A percentile compares a stretch with the other conserved stretches of the same genome.
phyloP scores from a whole-genome alignment of 2,888 invertebrate genomes.

The Calephelis perditalis region DNA sequence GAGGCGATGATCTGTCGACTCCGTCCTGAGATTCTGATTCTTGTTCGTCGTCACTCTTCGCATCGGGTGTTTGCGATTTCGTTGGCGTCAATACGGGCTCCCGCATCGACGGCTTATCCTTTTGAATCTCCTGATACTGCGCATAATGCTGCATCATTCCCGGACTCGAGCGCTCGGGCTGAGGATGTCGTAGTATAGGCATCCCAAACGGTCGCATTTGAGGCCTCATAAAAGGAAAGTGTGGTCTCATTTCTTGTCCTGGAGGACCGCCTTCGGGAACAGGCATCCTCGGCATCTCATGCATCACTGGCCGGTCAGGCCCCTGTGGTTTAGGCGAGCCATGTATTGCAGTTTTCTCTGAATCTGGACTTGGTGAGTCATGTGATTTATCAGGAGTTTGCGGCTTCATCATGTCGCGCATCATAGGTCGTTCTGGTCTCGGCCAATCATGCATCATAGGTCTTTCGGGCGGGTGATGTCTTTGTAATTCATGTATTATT shows the following conservation, averaged over 20 bases:
- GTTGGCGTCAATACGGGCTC: constrained; percentile 19
- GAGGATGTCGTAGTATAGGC: constrained; percentile 30
- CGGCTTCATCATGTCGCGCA: constrained; percentile 21
- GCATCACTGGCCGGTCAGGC: constrained; percentile 26
- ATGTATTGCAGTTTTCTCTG: background rate
- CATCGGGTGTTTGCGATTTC: constrained; percentile 19
- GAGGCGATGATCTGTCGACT: constrained; percentile 25
- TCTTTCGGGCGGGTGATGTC: constrained; percentile 18
- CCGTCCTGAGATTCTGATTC: constrained; percentile 9
- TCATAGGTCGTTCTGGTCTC: constrained; percentile 20
- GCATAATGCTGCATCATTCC: constrained; percentile 24
- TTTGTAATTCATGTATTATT: constrained; percentile 23
- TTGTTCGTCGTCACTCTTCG: constrained; percentile 6
- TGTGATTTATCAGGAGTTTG: background rate
- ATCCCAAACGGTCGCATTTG: constrained; percentile 30
- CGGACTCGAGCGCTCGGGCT: constrained; percentile 31
- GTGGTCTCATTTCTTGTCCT: constrained; percentile 29
- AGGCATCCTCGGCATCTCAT: constrained; percentile 24
- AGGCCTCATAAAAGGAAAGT: constrained; percentile 29
- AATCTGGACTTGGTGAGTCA: background rate
- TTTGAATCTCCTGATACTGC: constrained; percentile 37
- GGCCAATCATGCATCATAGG: constrained; percentile 24
- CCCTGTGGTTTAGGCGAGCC: constrained; percentile 19
- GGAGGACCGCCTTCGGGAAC: constrained; percentile 18
- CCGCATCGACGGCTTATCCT: constrained; percentile 27